Conservation (phyloP, 2,888 invertebrate genomes). For the Drosophila maculinotata region DNA sequence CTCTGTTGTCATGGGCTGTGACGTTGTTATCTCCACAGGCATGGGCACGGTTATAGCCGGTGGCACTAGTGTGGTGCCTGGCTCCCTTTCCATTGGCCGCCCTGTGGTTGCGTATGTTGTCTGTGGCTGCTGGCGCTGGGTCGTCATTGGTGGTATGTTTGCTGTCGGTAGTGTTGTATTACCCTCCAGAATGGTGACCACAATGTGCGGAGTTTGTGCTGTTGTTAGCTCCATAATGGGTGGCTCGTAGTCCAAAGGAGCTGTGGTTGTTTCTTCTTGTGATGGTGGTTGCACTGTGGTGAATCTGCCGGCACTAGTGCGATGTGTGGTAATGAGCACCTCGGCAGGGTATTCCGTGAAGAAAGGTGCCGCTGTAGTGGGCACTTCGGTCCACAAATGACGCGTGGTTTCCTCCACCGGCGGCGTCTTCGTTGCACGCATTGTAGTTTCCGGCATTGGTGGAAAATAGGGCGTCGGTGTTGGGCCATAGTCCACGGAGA, state of each 20-base stretch:
- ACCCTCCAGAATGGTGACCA: constrained; percentile 58
- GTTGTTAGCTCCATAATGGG: constrained; percentile 52
- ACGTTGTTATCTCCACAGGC: constrained; percentile 52
- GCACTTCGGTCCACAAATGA: constrained; percentile 69
- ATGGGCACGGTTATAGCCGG: constrained; percentile 43
- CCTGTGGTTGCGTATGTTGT: constrained; percentile 46
- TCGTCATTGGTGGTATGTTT: constrained; percentile 13
- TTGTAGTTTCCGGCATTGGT: constrained; percentile 48
- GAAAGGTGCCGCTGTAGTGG: constrained; percentile 84
- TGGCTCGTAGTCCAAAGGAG: constrained; percentile 59
- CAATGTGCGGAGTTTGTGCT: constrained; percentile 50
- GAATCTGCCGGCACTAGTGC: constrained; percentile 71
- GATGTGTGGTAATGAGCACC: constrained; percentile 81
- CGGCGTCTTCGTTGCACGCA: constrained; percentile 22
- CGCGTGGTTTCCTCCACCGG: constrained; percentile 64
- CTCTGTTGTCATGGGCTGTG: constrained; percentile 58
- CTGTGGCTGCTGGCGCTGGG: too few species aligned
- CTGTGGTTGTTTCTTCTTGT: constrained; percentile 59
- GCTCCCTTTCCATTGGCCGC: constrained; percentile 30
- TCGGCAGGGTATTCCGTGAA: constrained; percentile 84
- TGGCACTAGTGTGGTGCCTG: constrained; percentile 27
- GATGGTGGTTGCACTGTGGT: constrained; percentile 71
- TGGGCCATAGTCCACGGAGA: constrained; percentile 77
- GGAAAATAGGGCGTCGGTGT: constrained; percentile 64
- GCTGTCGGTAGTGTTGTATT: constrained; percentile 32